Conservation (phyloP, 2,113 vertebrate genomes). For the Ochotona curzoniae region DNA sequence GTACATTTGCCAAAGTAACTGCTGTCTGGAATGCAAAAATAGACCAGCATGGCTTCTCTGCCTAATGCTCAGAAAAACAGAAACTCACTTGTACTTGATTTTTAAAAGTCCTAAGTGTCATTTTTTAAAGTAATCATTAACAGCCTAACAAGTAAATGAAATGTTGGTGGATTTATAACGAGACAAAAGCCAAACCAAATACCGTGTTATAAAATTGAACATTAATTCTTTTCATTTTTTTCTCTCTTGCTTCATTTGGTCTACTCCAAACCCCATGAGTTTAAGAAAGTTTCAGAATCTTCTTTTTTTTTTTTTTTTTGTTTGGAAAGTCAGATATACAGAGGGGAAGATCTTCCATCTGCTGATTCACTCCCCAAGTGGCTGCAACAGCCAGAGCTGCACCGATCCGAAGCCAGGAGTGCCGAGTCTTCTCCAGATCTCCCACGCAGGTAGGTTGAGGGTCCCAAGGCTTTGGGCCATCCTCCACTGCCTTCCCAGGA, state of each 20-base stretch:
- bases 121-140: neutral
- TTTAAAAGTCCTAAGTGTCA: neutral
- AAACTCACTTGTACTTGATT: neutral
- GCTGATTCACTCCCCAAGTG: no score
- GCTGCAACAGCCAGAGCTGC: no score
- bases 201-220: neutral
- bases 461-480: no score
- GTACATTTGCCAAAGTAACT: slow-evolving; percentile 25
- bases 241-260: neutral
- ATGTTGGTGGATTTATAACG: slow-evolving; percentile 38
- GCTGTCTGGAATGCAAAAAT: slow-evolving; percentile 21
- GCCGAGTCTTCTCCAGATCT: no score
- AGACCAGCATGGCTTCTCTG: slow-evolving; percentile 1
- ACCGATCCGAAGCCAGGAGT: no score
- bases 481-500: no score
- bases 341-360: no score
- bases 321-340: no score
- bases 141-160: neutral
- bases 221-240: neutral
- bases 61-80: slow-evolving; percentile 22
- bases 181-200: neutral
- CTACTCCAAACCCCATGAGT: neutral
- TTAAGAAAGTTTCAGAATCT: neutral
- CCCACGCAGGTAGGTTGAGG: no score
- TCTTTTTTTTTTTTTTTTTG: neutral